A percentile compares a stretch with the other conserved stretches of the same genome.
Evolutionary conservation across 2,797 vertebrate genomes (phyloP).

Genomic region (Aplochiton taeniatus): DNA sequence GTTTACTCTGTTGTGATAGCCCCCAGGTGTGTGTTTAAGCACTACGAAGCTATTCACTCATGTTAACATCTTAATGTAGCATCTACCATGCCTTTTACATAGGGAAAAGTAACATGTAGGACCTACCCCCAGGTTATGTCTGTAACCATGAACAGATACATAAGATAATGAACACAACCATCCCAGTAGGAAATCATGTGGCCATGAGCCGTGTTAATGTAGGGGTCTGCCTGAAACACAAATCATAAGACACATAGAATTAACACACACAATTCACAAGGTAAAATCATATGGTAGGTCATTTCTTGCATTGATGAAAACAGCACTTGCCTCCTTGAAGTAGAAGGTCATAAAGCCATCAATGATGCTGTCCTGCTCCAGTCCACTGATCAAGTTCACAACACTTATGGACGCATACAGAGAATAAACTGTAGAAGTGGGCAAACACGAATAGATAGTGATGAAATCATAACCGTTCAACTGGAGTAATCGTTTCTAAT

Average conservation of each 20-base stretch:
- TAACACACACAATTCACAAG: not conserved
- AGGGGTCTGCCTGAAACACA: slow-evolving; percentile 75
- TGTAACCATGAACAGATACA: slow-evolving; percentile 93
- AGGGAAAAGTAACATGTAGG: not conserved
- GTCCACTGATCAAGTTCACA: slow-evolving; percentile 89
- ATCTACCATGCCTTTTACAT: no score
- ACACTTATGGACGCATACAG: slow-evolving; percentile 90
- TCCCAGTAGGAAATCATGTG: slow-evolving; percentile 97
- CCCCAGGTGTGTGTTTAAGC: no score
- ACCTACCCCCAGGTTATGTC: slow-evolving; percentile 95
- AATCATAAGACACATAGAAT: not conserved
- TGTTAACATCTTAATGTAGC: no score
- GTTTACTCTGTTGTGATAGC: no score
- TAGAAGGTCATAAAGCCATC: slow-evolving; percentile 94
- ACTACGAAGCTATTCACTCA: no score
- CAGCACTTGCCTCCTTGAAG: slow-evolving; percentile 83
- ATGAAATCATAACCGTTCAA: not conserved
- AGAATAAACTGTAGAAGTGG: slow-evolving; percentile 79
- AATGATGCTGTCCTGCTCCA: slow-evolving; percentile 94
- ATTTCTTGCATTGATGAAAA: not conserved
- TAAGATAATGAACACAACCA: slow-evolving; percentile 90
- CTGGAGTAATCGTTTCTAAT: no score
- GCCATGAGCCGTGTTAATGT: slow-evolving; percentile 90
- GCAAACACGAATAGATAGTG: slow-evolving; percentile 2
- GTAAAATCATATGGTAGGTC: not conserved